Percentiles rank a stretch among this genome's conserved stretches.
Evolutionary conservation across 1,140 invertebrate species (phyloP).

Genomic region (Campoletis sonorensis): DNA sequence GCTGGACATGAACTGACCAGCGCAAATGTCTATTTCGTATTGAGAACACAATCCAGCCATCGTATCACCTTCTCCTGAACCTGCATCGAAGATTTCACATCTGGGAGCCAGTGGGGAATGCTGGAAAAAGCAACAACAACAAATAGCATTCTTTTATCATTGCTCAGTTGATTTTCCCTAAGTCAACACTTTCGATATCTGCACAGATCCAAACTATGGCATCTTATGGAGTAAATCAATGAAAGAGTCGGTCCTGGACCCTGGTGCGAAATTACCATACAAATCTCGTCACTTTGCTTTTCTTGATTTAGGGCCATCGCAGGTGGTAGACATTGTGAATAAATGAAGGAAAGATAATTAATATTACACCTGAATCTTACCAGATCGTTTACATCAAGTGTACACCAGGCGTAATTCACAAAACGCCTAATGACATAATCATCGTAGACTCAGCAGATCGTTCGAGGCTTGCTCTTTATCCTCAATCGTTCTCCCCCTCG

Average conservation of each 20-base stretch:
- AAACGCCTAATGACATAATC: conserved; percentile 34
- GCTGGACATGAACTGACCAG: conserved; percentile 17
- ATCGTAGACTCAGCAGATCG: conserved; percentile 30
- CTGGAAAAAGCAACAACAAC: too few species aligned
- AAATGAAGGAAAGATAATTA: background rate
- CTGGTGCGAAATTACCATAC: background rate
- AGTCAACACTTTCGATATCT: too few species aligned
- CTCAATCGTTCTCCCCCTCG: conserved; percentile 16
- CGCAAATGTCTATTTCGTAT: conserved; percentile 36
- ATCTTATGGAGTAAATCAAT: too few species aligned
- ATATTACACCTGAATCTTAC: background rate
- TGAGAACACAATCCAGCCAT: background rate
- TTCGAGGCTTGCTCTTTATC: conserved; percentile 13
- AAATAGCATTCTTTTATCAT: too few species aligned
- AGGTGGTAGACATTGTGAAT: background rate
- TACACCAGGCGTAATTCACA: conserved; percentile 22
- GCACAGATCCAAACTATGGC: too few species aligned
- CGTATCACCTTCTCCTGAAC: background rate
- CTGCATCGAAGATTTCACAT: too few species aligned
- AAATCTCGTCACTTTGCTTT: background rate
- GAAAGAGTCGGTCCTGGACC: conserved; percentile 16
- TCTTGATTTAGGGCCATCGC: background rate
- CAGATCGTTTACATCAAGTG: background rate
- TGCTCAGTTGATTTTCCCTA: too few species aligned
- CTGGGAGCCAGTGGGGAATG: too few species aligned